A percentile compares a stretch with the other conserved stretches of the same genome.
These are phyloP conservation scores for Gryllus bimaculatus DNA, from an alignment of 1,140 invertebrate genomes.

Conservation along the genomic window DNA sequence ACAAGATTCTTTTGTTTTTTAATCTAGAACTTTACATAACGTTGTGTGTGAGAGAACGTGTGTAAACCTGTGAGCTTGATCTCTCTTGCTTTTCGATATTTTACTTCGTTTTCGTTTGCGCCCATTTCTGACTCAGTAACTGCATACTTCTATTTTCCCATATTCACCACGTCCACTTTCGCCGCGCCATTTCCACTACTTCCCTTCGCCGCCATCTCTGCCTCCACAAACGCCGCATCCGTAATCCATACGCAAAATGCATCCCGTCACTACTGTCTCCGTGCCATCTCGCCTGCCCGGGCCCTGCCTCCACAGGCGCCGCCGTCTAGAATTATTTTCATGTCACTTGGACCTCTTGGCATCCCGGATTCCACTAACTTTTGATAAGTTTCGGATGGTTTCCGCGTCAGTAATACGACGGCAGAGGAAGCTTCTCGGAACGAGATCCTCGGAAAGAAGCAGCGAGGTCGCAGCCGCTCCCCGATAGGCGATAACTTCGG, in stretches of 20 bases:
- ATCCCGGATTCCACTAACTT: not conserved
- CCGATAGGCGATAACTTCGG: not conserved
- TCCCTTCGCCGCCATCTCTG: not conserved
- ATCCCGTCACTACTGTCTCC: too few species aligned
- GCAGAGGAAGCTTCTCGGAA: not conserved
- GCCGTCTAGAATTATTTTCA: not conserved
- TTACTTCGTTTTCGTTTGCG: too few species aligned
- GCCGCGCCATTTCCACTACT: not conserved
- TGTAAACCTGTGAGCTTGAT: too few species aligned
- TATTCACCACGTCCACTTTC: not conserved
- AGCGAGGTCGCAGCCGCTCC: not conserved
- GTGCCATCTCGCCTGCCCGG: too few species aligned
- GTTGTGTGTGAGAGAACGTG: too few species aligned
- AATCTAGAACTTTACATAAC: too few species aligned
- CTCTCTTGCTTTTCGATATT: too few species aligned
- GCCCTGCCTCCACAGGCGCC: too few species aligned
- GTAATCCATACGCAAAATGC: too few species aligned
- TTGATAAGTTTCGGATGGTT: not conserved
- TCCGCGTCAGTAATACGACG: not conserved
- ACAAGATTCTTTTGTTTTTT: too few species aligned
- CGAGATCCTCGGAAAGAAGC: not conserved
- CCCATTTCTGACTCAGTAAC: too few species aligned
- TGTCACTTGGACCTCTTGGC: not conserved
- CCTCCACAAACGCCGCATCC: not conserved
- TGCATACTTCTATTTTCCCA: too few species aligned